Base-by-base conservation (phyloP, 1,140 invertebrate genomes). In the Gonioctena quinquepunctata region DNA sequence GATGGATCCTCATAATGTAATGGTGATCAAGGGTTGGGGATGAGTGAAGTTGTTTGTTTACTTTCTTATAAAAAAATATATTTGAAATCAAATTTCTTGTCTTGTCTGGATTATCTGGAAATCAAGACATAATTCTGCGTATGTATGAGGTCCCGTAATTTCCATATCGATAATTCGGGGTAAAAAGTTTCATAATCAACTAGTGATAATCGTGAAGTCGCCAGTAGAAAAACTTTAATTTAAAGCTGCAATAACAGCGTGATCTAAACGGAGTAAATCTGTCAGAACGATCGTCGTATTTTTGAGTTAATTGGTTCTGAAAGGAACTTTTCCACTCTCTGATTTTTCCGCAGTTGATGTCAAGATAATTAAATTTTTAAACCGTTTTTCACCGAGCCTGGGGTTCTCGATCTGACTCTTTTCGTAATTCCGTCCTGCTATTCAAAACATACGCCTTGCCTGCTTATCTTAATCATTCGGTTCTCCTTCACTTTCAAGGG, bases 311-410 rank as follows among this genome's bases (percentile, higher is more conserved):
- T 75, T 75, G 71, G 62, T 62, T 72, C 62, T 68, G 73, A 75
- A 75, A 75, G 63, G 73, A 68, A 67, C 64, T 66, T 70, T 75
- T 75, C 73, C 73, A 75, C 68, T 75, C 69, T 66, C 63, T 67
- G 73, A 75, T 72, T 75, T 65, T 73, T 75, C 73, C 70, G 71
- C 73, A 70, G 73, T 75, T 73, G 71, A 72, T 75, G 73, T 75
- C 73, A 75, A 70, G 73, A 75, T 75, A 75, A 75, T 75, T 75
- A 75, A 75, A 73, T 75, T 75, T 75, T 75, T 73, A 75, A 75
- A 75, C 56, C 68, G 69, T 73, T 75, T 75, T 48, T 16, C 59
- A 11, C 68, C 50, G 11, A 8, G 19, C 28, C 22, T n/a, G 28
- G 59, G 16, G 26, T 13, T 27, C 60, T 62, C 1, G 18, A 23